Conservation (phyloP, 2,888 invertebrate species). For the Gonocerus acuteangulatus region DNA sequence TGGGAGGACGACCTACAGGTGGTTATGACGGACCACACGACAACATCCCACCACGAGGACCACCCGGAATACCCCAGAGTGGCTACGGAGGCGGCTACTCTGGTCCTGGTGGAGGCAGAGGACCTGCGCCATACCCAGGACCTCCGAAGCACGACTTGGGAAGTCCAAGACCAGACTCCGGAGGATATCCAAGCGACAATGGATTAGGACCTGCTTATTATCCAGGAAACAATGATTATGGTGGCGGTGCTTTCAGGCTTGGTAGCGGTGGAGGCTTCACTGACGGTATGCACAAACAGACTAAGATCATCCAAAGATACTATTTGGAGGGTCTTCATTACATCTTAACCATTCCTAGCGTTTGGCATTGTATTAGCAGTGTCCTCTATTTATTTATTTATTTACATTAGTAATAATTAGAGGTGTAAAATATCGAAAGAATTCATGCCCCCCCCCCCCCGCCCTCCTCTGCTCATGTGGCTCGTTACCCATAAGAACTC, state of each 20-base stretch:
- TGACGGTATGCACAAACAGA: slow-evolving; percentile 30
- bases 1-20: slow-evolving; percentile 18
- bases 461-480: too few relatives aligned
- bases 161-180: not conserved
- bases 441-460: too few relatives aligned
- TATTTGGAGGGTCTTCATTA: not conserved
- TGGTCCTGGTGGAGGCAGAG: slow-evolving; percentile 24
- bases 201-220: slow-evolving; percentile 15
- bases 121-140: not conserved
- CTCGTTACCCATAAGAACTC: too few relatives aligned
- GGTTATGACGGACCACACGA: slow-evolving; percentile 21
- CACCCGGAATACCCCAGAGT: slow-evolving; percentile 2
- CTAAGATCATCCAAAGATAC: slow-evolving; percentile 1
- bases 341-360: not conserved
- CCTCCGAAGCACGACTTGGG: too few relatives aligned
- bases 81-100: slow-evolving; percentile 3
- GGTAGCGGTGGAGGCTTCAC: slow-evolving; percentile 35
- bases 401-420: too few relatives aligned
- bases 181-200: slow-evolving; percentile 16
- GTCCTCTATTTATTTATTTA: too few relatives aligned
- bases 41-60: slow-evolving; percentile 4
- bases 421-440: too few relatives aligned
- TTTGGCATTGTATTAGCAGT: too few relatives aligned
- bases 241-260: slow-evolving; percentile 34
- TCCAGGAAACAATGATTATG: slow-evolving; percentile 23